A percentile compares a stretch with the other conserved stretches of the same genome.
Conservation (phyloP, 2,113 vertebrate genomes). For the Tenebrosternarchus preto region DNA sequence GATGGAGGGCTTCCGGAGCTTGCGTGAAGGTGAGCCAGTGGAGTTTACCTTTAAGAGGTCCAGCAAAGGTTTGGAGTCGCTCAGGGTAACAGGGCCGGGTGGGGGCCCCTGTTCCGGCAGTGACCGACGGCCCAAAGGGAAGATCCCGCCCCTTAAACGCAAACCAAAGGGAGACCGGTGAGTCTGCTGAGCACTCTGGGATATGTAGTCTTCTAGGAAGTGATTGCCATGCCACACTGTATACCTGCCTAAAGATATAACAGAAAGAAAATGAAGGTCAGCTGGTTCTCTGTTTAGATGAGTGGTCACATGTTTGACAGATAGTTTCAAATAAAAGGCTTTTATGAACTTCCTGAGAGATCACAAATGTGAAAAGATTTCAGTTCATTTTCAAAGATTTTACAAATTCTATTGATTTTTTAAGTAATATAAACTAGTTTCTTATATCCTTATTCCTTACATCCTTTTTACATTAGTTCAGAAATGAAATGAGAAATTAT, state of each 20-base stretch:
- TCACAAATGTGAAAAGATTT: no score
- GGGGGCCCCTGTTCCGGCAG: conserved; percentile 94
- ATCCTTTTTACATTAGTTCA: no score
- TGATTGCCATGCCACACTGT: neutral
- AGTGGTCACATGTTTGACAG: no score
- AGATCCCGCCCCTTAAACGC: conserved; percentile 90
- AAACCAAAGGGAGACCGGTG: conserved; percentile 99
- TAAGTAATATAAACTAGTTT: no score
- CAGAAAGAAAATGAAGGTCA: neutral
- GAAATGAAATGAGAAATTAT: no score
- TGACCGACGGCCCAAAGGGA: conserved; percentile 97
- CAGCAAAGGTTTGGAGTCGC: conserved; percentile 97
- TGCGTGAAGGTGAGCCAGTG: conserved; percentile 98
- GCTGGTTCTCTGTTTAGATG: no score
- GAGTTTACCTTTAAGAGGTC: conserved; percentile 99
- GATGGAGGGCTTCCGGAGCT: conserved; percentile 99
- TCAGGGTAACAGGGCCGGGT: conserved; percentile 96
- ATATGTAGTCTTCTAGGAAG: conserved; percentile 24
- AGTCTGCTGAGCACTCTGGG: conserved; percentile 56
- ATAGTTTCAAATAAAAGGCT: no score
- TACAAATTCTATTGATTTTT: no score
- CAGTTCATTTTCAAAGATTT: no score
- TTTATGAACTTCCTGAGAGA: no score
- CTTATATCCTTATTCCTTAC: no score
- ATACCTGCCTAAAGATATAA: neutral